These are phyloP conservation scores for Reinhardtius hippoglossoides DNA, from an alignment of 2,113 vertebrate species.

Conservation along the genomic window DNA sequence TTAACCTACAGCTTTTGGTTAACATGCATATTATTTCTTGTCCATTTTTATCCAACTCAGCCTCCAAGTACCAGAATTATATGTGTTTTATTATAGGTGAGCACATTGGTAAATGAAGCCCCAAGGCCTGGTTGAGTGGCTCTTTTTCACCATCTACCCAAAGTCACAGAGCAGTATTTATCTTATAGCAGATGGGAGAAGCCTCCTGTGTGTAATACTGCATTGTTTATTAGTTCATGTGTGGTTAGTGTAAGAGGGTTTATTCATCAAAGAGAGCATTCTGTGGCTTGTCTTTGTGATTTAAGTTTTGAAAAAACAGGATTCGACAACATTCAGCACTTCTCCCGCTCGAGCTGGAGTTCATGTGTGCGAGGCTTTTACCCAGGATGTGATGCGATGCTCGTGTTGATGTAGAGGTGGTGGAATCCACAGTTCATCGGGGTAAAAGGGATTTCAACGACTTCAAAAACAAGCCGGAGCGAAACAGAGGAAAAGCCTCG, in stretches of 20 bases:
- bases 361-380: too few relatives aligned
- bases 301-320: constrained; percentile 25
- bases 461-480: constrained; percentile 60
- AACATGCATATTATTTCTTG: too few relatives aligned
- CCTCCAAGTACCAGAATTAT: too few relatives aligned
- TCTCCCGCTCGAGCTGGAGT: too few relatives aligned
- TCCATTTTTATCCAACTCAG: too few relatives aligned
- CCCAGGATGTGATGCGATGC: constrained; percentile 27
- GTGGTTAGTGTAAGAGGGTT: constrained; percentile 29
- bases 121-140: not conserved
- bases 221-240: constrained; percentile 44
- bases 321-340: too few relatives aligned
- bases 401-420: constrained; percentile 32
- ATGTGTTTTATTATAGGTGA: not conserved
- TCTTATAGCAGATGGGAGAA: constrained; percentile 31
- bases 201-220: constrained; percentile 4
- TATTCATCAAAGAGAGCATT: constrained; percentile 51
- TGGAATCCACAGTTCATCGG: constrained; percentile 21
- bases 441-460: constrained; percentile 58
- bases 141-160: constrained; percentile 6
- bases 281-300: constrained; percentile 23
- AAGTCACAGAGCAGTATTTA: constrained; percentile 40
- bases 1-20: too few relatives aligned
- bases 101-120: constrained; percentile 3
- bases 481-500: constrained; percentile 50